Percentiles rank a stretch among this genome's conserved stretches.
phyloP scores from a whole-genome alignment of 2,888 invertebrate species.

The Mesorhabditis belari region DNA sequence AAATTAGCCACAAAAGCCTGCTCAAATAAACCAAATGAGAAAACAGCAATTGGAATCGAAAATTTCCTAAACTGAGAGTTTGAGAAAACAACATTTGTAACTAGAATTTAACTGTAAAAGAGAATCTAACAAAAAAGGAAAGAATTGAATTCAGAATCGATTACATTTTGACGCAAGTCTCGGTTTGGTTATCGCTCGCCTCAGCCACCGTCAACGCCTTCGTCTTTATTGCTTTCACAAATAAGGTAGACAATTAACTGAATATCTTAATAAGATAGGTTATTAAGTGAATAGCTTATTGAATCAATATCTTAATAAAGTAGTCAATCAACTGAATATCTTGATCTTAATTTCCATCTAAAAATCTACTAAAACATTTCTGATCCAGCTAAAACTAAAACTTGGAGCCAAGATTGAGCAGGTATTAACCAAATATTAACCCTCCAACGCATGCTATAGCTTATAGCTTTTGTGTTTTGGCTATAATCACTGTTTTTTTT shows the following conservation, averaged over 20 bases:
- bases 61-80: no score
- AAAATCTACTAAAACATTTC: background rate
- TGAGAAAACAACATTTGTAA: no score
- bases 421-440: background rate
- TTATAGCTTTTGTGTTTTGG: no score
- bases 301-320: slow-evolving; percentile 18
- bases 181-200: slow-evolving; percentile 46
- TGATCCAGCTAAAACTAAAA: background rate
- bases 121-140: background rate
- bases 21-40: no score
- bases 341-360: background rate
- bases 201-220: slow-evolving; percentile 51
- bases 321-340: no score
- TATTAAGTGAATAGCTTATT: no score
- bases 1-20: no score
- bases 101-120: background rate
- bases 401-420: background rate
- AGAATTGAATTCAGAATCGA: slow-evolving; percentile 34
- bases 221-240: slow-evolving; percentile 52
- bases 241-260: slow-evolving; percentile 35
- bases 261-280: slow-evolving; percentile 8
- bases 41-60: no score
- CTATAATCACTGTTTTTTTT: no score
- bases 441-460: no score
- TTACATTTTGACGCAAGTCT: slow-evolving; percentile 47